These are phyloP conservation scores for Polyommatus icarus DNA, from an alignment of 2,888 invertebrate species.

Conservation along the genomic window DNA sequence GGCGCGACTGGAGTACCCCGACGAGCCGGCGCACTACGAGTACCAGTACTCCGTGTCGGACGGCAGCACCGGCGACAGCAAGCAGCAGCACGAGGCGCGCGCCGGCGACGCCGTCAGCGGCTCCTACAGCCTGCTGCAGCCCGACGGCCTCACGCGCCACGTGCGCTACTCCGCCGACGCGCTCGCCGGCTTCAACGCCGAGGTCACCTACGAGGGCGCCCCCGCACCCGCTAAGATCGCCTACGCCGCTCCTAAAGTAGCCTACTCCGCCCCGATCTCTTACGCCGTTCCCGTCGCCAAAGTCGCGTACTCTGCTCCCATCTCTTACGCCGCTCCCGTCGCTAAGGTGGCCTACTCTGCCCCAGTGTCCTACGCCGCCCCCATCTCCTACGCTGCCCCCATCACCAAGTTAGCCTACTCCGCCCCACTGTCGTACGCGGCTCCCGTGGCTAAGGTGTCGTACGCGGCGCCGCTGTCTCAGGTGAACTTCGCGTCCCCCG, in stretches of 20 bases:
- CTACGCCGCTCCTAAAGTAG: slow-evolving; percentile 56
- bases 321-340: slow-evolving; percentile 46
- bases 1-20: slow-evolving; percentile 54
- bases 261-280: slow-evolving; percentile 49
- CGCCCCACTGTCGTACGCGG: slow-evolving; percentile 35
- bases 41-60: slow-evolving; percentile 73
- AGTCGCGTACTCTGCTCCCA: slow-evolving; percentile 46
- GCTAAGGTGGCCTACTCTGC: slow-evolving; percentile 44
- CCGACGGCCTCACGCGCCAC: slow-evolving; percentile 69
- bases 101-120: slow-evolving; percentile 69
- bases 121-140: slow-evolving; percentile 73
- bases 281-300: slow-evolving; percentile 50
- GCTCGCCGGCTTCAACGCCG: slow-evolving; percentile 70
- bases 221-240: slow-evolving; percentile 51
- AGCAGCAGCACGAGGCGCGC: slow-evolving; percentile 71
- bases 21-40: slow-evolving; percentile 67
- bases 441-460: too few relatives aligned
- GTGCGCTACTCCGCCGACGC: slow-evolving; percentile 72
- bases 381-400: slow-evolving; percentile 41
- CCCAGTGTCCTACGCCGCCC: slow-evolving; percentile 23
- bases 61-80: slow-evolving; percentile 63
- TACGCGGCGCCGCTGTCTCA: slow-evolving; percentile 46
- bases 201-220: slow-evolving; percentile 68
- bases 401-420: slow-evolving; percentile 49
- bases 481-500: slow-evolving; percentile 63